Conservation (phyloP, 2,797 vertebrate genomes). For the Hirundo rustica region DNA sequence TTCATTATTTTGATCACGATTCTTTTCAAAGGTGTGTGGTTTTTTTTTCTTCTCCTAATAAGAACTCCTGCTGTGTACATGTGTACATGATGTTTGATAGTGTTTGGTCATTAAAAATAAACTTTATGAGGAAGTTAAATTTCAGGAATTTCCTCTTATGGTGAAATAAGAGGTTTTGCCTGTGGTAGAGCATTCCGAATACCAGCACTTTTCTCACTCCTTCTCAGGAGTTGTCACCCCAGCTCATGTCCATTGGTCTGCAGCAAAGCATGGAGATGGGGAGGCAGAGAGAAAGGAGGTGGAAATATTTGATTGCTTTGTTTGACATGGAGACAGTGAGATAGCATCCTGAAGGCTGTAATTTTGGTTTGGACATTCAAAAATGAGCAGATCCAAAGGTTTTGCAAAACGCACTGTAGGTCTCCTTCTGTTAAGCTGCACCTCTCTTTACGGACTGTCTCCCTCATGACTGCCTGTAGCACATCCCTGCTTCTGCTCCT, state of each 20-base stretch:
- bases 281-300: background rate
- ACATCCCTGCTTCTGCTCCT: background rate
- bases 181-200: background rate
- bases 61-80: background rate
- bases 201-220: background rate
- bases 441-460: background rate
- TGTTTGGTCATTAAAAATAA: constrained; percentile 12
- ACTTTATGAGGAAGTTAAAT: background rate
- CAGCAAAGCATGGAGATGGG: background rate
- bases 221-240: background rate
- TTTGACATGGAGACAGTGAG: background rate
- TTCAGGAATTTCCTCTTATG: background rate
- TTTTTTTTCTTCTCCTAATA: background rate
- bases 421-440: background rate
- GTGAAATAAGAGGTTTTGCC: background rate
- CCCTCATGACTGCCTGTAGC: rapidly evolving
- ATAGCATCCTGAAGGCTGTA: background rate
- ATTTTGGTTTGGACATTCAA: background rate
- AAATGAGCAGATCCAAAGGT: background rate
- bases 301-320: background rate
- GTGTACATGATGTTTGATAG: background rate
- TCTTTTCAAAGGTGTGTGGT: background rate
- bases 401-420: background rate
- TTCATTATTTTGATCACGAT: background rate
- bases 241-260: background rate